A percentile compares a stretch with the other conserved stretches of the same genome.
phyloP scores from a whole-genome alignment of 2,888 invertebrate species.

The Gasteruption jaculator region DNA sequence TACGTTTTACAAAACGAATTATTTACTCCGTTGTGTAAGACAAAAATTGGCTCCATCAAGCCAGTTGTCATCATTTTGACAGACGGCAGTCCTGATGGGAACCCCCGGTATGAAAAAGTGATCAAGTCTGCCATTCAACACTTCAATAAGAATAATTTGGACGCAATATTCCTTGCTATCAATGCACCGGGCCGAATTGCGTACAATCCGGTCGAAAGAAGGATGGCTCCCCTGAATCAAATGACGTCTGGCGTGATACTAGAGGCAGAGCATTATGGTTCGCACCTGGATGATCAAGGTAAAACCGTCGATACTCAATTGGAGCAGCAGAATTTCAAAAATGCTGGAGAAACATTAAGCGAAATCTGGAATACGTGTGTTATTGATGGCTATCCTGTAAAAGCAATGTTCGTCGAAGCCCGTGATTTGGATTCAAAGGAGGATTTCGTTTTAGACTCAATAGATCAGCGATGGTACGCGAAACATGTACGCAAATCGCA shows the following conservation, averaged over 20 bases:
- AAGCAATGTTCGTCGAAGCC: constrained; percentile 18
- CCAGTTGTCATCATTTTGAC: constrained; percentile 35
- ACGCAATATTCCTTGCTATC: constrained; percentile 29
- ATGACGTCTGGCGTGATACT: constrained; percentile 34
- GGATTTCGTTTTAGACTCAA: constrained; percentile 19
- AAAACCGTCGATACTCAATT: constrained; percentile 34
- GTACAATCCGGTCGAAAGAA: constrained; percentile 39
- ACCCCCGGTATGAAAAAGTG: constrained; percentile 30
- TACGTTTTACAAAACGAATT: too few species aligned
- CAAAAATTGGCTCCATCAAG: constrained; percentile 27
- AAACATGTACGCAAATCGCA: constrained; percentile 28
- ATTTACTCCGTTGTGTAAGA: too few species aligned
- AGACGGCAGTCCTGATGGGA: constrained; percentile 34
- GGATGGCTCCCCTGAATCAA: constrained; percentile 33
- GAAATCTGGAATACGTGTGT: constrained; percentile 35
- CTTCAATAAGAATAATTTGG: constrained; percentile 27
- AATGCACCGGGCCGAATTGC: constrained; percentile 35
- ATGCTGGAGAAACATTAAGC: constrained; percentile 38
- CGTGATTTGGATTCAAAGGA: neutral
- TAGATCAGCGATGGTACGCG: constrained; percentile 23
- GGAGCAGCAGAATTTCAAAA: constrained; percentile 38
- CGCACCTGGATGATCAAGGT: constrained; percentile 32
- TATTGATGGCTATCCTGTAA: constrained; percentile 31
- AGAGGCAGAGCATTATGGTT: constrained; percentile 31
- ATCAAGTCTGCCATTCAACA: constrained; percentile 27